Conservation (phyloP, 1,140 invertebrate species). For the Dinoponera quadriceps region DNA sequence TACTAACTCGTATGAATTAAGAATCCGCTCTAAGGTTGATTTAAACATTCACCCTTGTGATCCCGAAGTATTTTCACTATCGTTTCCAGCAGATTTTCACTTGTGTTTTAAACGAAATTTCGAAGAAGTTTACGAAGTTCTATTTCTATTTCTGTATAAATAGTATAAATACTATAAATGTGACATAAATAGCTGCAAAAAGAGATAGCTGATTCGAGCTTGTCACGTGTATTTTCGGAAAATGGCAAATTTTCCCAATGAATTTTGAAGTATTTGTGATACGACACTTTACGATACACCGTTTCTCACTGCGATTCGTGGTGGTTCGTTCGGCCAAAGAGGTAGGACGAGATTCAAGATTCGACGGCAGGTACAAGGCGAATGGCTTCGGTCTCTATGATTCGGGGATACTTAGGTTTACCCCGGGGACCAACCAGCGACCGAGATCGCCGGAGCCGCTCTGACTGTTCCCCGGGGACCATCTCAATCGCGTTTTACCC, state of each 20-base stretch:
- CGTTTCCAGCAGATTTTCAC: too few species aligned
- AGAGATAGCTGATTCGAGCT: too few species aligned
- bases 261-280: not conserved
- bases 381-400: slow-evolving; percentile 23
- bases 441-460: slow-evolving; percentile 34
- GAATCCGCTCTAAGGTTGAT: too few species aligned
- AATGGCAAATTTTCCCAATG: not conserved
- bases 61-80: too few species aligned
- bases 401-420: slow-evolving; percentile 22
- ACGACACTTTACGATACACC: not conserved
- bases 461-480: not conserved
- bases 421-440: slow-evolving; percentile 15
- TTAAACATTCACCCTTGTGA: too few species aligned
- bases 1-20: too few species aligned
- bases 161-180: too few species aligned
- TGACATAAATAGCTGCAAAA: too few species aligned
- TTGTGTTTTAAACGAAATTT: too few species aligned
- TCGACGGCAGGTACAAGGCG: not conserved
- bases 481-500: slow-evolving; percentile 27
- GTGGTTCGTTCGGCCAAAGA: too few species aligned
- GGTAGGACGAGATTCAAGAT: not conserved
- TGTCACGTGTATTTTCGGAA: not conserved
- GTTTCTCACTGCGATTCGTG: not conserved
- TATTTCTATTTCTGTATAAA: too few species aligned
- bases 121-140: too few species aligned